Conservation (phyloP, 1,140 invertebrate genomes). For the Archivesica marissinica region DNA sequence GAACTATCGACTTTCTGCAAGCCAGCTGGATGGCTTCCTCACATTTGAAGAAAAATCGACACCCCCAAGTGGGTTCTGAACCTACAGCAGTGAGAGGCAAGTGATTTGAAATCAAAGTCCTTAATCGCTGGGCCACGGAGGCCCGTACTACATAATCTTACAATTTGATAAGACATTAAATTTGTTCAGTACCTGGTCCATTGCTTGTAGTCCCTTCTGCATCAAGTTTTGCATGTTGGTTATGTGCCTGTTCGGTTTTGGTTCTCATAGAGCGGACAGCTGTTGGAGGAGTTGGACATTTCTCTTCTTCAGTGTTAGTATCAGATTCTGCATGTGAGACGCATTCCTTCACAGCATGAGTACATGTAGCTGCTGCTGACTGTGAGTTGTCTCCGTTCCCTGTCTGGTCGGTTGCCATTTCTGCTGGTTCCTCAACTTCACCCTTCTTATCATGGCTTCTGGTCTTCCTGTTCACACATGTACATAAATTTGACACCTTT, state of each 20-base stretch:
- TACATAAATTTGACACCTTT: not conserved
- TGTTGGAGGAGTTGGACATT: not conserved
- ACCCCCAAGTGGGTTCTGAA: no score
- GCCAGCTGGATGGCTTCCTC: no score
- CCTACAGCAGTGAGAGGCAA: no score
- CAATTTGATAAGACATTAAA: no score
- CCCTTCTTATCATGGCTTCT: not conserved
- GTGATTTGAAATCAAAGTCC: no score
- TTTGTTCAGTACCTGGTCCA: constrained; percentile 38
- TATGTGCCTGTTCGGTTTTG: constrained; percentile 5
- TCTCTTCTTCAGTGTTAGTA: not conserved
- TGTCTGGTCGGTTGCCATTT: not conserved
- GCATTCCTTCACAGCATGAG: not conserved
- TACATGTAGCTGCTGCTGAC: not conserved
- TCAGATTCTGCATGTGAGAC: not conserved
- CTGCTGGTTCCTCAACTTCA: not conserved
- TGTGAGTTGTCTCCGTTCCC: no score
- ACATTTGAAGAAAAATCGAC: no score
- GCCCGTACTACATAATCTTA: no score
- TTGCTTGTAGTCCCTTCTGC: not conserved
- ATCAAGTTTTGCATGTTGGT: not conserved
- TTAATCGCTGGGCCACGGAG: no score
- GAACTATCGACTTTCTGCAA: no score
- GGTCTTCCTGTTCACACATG: not conserved
- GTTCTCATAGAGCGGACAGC: constrained; percentile 10